phyloP scores from a whole-genome alignment of 37 sponge, comb jelly and placozoan species.

The Oopsacas minuta region DNA sequence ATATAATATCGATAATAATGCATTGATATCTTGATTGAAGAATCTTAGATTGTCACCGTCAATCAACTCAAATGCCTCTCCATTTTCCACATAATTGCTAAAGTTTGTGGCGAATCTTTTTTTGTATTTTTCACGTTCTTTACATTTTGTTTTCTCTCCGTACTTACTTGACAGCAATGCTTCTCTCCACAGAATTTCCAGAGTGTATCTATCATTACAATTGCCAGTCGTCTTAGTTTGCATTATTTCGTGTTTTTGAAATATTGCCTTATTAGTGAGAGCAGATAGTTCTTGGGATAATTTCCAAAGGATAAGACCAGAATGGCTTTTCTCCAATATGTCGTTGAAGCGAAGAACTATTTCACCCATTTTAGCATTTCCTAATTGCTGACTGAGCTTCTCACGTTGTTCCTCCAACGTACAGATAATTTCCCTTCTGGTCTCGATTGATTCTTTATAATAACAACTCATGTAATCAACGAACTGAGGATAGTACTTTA shows the following conservation, averaged over 20 bases:
- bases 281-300: not conserved
- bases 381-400: not conserved
- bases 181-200: slow-evolving; percentile 12
- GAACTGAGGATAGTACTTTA: not conserved
- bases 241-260: not conserved
- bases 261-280: not conserved
- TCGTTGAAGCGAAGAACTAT: not conserved
- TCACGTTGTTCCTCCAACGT: not conserved
- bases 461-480: not conserved
- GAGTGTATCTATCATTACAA: not conserved
- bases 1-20: not conserved
- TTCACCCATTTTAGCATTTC: not conserved
- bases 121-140: not conserved
- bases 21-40: not conserved
- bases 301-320: not conserved
- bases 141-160: not conserved
- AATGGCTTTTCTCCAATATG: not conserved
- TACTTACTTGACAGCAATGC: not conserved
- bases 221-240: too few species aligned
- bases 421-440: not conserved
- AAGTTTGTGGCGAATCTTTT: not conserved
- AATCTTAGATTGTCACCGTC: slow-evolving; percentile 3
- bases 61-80: not conserved
- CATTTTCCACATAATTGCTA: not conserved
- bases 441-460: not conserved